Evolutionary conservation across 2,113 vertebrate genomes (phyloP), one percentile per base, ranked within the genome.

Genomic region (Serilophus lunatus): DNA sequence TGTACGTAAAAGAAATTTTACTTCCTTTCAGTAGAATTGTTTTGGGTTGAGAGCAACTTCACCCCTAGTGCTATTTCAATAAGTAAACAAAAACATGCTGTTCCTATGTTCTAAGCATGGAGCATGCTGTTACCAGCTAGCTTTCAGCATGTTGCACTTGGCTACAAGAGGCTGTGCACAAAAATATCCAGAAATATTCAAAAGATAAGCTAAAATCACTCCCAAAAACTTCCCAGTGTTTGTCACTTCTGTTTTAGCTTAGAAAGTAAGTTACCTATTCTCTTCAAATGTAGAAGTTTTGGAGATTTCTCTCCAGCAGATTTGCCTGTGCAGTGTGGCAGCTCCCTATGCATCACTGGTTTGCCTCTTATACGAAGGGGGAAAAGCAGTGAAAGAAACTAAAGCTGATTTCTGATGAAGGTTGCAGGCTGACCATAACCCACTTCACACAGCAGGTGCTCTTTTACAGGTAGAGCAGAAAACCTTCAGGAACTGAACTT

Each of bases 81-180:
- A 92, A 92, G 80, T 74, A 93, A 94, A 88, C 90, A 96, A 96
- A 93, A 68, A 87, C 82, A 18, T 69, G 91, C 92, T 94, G 87
- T 95, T 95, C 75, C 54, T 54, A 3, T 68, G 82, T 80, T 71
- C 79, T 76, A 76, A 84, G 65, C 75, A 56, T 79, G 78, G 18
- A 91, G 61, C 93, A 82, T 71, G 92, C 94, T 96, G 94, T 90
- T 94, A 88, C 92, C 96, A 83, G 92, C 92, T 86, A 92, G 93
- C 13, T 23, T 64, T 77, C 85, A 71, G 79, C 56, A 18, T 96
- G 38, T 96, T 97, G 93, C 68, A 82, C 92, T 96, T 96, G 94
- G 96, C 94, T 92, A 53, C 82, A 51, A 85, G 79, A 88, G 42
- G 10, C 75, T 45, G n/a, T 47, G 44, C 76, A 74, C 60, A 82